phyloP scores from a whole-genome alignment of 1,140 invertebrate species.

The Conopomorpha cramerella region DNA sequence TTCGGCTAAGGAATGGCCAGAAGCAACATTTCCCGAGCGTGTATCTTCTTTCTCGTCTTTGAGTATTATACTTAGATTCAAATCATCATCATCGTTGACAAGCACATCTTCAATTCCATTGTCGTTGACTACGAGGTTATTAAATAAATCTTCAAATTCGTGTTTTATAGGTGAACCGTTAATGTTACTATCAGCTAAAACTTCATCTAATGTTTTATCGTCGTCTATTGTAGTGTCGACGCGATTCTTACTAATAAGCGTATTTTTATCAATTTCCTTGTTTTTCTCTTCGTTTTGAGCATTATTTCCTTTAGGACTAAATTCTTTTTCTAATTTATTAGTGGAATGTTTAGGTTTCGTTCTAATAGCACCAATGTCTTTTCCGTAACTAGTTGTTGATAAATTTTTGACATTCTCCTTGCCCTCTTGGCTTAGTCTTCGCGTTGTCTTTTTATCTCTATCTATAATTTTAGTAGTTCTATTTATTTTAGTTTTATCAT shows the following conservation, averaged over 20 bases:
- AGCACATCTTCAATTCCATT: slow-evolving; percentile 10
- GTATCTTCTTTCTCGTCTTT: no score
- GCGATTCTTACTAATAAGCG: no score
- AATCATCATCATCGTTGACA: slow-evolving; percentile 15
- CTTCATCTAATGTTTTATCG: slow-evolving; percentile 40
- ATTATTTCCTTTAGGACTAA: slow-evolving; percentile 39
- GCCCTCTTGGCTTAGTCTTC: slow-evolving; percentile 34
- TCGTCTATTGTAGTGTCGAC: slow-evolving; percentile 12
- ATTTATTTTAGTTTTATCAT: slow-evolving; percentile 34
- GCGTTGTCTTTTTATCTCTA: slow-evolving; percentile 37
- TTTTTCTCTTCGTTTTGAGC: slow-evolving; percentile 26
- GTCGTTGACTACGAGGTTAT: slow-evolving; percentile 26
- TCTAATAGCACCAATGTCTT: slow-evolving; percentile 55
- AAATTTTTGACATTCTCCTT: slow-evolving; percentile 44
- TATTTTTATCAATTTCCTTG: slow-evolving; percentile 26
- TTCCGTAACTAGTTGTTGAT: slow-evolving; percentile 24
- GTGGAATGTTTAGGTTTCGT: slow-evolving; percentile 55
- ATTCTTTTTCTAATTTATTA: slow-evolving; percentile 53
- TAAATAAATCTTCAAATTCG: slow-evolving; percentile 39
- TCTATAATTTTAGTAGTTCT: slow-evolving; percentile 43
- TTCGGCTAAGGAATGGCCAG: no score
- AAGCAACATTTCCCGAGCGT: no score
- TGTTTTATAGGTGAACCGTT: slow-evolving; percentile 32
- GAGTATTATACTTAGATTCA: slow-evolving; percentile 12
- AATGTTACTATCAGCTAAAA: slow-evolving; percentile 25